phyloP scores from a whole-genome alignment of 2,888 invertebrate genomes.

The Chloromyia formosa region DNA sequence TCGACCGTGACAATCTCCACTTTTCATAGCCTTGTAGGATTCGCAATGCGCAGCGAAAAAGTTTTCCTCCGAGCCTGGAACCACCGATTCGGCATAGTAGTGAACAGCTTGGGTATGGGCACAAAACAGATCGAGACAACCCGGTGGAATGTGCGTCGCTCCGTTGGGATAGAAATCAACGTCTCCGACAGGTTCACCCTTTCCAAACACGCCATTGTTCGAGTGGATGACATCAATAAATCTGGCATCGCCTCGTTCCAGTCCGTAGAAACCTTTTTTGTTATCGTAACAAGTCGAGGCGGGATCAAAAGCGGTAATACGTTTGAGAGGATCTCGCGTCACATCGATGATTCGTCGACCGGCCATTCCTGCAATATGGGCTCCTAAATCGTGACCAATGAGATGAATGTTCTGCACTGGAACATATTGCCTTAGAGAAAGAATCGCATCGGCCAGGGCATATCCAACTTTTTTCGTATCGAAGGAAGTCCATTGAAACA shows the following conservation, averaged over 20 bases:
- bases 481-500: conserved; percentile 25
- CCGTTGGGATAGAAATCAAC: conserved; percentile 62
- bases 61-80: conserved; percentile 59
- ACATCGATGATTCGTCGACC: conserved; percentile 57
- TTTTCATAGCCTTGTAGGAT: conserved; percentile 58
- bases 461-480: conserved; percentile 38
- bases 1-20: conserved; percentile 56
- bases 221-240: conserved; percentile 56
- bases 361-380: conserved; percentile 61
- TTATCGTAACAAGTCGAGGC: conserved; percentile 55
- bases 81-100: conserved; percentile 61
- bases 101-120: conserved; percentile 58
- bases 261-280: conserved; percentile 54
- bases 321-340: conserved; percentile 58
- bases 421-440: conserved; percentile 38
- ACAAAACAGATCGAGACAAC: conserved; percentile 58
- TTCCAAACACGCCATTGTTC: conserved; percentile 54
- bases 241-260: conserved; percentile 54
- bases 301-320: conserved; percentile 62
- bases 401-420: conserved; percentile 59
- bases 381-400: conserved; percentile 58
- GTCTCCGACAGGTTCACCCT: conserved; percentile 55
- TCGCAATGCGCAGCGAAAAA: conserved; percentile 60
- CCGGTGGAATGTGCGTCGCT: conserved; percentile 54
- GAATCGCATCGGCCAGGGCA: conserved; percentile 33